Conservation (phyloP, 2,888 invertebrate genomes). For the Phlogophora meticulosa region DNA sequence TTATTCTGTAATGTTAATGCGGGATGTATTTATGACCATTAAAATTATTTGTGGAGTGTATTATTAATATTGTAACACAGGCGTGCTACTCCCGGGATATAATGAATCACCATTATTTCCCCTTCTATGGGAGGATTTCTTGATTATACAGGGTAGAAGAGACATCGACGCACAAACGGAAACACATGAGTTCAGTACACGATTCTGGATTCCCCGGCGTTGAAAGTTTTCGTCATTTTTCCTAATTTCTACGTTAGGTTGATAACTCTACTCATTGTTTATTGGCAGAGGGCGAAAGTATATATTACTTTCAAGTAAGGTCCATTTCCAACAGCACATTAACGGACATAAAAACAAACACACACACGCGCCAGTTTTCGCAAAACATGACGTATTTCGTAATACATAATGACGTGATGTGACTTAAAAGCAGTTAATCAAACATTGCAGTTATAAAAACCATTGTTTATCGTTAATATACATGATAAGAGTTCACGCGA, state of each 20-base stretch:
- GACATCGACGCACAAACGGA: no score
- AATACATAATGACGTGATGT: constrained; percentile 38
- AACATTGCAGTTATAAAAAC: constrained; percentile 45
- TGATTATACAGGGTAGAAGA: no score
- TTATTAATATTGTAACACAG: constrained; percentile 13
- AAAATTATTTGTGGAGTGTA: constrained; percentile 19
- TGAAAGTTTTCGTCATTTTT: no score
- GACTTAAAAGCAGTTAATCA: constrained; percentile 54
- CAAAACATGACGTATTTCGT: constrained; percentile 43
- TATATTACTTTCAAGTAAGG: no score
- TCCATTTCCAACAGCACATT: neutral
- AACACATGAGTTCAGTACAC: no score
- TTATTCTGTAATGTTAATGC: constrained; percentile 49
- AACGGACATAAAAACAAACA: constrained; percentile 6
- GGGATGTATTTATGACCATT: constrained; percentile 40
- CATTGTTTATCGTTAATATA: constrained; percentile 24
- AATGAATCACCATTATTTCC: neutral
- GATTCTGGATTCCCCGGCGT: no score
- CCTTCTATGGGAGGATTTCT: no score
- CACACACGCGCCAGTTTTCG: constrained; percentile 18
- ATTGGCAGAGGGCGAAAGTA: no score
- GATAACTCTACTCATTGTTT: no score
- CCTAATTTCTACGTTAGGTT: no score
- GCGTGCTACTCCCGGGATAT: neutral
- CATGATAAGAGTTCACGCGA: constrained; percentile 61